Evolutionary conservation across 1,140 invertebrate species (phyloP).

Genomic region (Augochlora pura): DNA sequence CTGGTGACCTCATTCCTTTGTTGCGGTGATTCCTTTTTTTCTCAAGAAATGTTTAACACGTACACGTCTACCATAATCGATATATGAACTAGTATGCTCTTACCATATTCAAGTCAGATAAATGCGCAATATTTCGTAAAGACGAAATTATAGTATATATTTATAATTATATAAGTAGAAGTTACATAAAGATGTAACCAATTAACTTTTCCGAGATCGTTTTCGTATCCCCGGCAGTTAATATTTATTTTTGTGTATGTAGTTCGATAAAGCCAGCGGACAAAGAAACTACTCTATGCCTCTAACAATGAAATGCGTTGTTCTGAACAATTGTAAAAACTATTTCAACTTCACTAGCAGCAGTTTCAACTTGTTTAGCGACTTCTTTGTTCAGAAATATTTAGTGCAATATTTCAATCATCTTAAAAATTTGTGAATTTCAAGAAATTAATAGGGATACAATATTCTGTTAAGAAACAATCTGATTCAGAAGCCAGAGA

Average conservation of each 20-base stretch:
- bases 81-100: not conserved
- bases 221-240: not conserved
- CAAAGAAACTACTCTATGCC: not conserved
- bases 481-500: not conserved
- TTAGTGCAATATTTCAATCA: too few species aligned
- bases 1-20: slow-evolving; percentile 19
- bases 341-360: too few species aligned
- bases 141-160: too few species aligned
- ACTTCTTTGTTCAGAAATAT: not conserved
- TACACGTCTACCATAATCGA: not conserved
- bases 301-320: not conserved
- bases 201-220: not conserved
- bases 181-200: too few species aligned
- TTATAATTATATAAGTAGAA: too few species aligned
- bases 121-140: not conserved
- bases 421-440: too few species aligned
- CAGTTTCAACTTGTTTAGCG: too few species aligned
- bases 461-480: not conserved
- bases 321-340: too few species aligned
- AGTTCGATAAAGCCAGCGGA: too few species aligned
- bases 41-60: not conserved
- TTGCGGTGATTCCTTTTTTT: not conserved
- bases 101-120: not conserved
- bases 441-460: not conserved
- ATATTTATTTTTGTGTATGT: not conserved